These are phyloP conservation scores for Rhinatrema bivittatum DNA, from an alignment of 2,797 vertebrate genomes.

Conservation along the genomic window DNA sequence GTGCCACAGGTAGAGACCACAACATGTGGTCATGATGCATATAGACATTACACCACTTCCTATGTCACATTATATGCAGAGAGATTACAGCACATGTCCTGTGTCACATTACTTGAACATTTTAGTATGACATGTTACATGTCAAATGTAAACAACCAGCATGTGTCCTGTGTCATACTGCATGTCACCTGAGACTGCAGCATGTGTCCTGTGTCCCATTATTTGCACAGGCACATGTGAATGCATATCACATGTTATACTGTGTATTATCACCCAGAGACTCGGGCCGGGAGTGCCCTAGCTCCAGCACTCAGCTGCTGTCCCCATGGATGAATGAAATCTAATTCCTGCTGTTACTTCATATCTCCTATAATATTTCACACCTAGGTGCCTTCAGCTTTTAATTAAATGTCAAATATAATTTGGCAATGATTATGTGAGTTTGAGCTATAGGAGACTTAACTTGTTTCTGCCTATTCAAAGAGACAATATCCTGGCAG, in stretches of 20 bases:
- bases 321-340: too few species aligned
- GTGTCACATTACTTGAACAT: too few species aligned
- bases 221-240: conserved; percentile 12
- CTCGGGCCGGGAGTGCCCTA: neutral
- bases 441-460: conserved; percentile 1
- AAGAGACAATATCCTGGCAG: neutral
- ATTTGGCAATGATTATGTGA: conserved; percentile 32
- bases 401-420: conserved; percentile 43
- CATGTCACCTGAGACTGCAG: too few species aligned
- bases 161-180: too few species aligned
- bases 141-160: too few species aligned
- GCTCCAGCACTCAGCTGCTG: neutral
- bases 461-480: neutral
- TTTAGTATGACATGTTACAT: too few species aligned
- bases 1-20: too few species aligned
- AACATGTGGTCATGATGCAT: too few species aligned
- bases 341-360: neutral
- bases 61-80: too few species aligned
- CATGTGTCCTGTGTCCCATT: too few species aligned
- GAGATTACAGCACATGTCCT: too few species aligned
- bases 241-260: neutral
- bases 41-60: too few species aligned
- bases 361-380: conserved; percentile 3
- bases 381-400: conserved; percentile 22
- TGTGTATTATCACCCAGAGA: neutral